Evolutionary conservation across 2,888 invertebrate species (phyloP).

Genomic region (Limnephilus auricula): DNA sequence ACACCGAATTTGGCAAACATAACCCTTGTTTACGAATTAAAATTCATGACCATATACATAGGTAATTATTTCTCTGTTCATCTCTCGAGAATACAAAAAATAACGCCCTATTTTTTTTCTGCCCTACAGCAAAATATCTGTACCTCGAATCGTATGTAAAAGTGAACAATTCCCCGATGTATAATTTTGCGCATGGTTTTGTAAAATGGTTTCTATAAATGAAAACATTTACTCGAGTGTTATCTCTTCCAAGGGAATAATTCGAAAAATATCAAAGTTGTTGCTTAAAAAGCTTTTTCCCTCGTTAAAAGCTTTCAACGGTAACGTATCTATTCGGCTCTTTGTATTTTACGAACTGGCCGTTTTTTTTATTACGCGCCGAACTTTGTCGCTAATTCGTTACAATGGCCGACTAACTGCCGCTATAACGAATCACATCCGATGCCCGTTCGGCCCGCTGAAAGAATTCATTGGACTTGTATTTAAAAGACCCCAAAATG

Average conservation of each 20-base stretch:
- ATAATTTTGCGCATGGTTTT: neutral
- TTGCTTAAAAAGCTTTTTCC: neutral
- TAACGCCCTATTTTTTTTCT: neutral
- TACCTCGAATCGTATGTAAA: neutral
- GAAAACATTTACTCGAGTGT: neutral
- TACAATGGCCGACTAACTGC: constrained; percentile 34
- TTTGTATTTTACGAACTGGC: constrained; percentile 34
- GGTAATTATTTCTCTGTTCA: neutral
- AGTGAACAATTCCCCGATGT: neutral
- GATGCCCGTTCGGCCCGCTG: constrained; percentile 26
- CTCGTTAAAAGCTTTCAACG: constrained; percentile 34
- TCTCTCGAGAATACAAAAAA: neutral
- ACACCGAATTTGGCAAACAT: neutral
- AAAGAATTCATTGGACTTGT: constrained; percentile 33
- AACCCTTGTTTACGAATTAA: neutral
- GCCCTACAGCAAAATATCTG: neutral
- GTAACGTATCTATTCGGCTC: constrained; percentile 33
- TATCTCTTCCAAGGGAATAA: constrained; percentile 2
- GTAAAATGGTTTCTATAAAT: constrained; percentile 2
- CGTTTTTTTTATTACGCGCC: constrained; percentile 8
- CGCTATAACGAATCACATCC: constrained; percentile 48
- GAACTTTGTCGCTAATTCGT: constrained; percentile 47
- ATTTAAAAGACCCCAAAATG: constrained; percentile 27
- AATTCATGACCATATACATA: neutral
- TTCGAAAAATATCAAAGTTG: neutral